Evolutionary conservation across 2,113 vertebrate genomes (phyloP), one percentile per base, ranked within the genome.

Genomic region (Coptodon rendalli): DNA sequence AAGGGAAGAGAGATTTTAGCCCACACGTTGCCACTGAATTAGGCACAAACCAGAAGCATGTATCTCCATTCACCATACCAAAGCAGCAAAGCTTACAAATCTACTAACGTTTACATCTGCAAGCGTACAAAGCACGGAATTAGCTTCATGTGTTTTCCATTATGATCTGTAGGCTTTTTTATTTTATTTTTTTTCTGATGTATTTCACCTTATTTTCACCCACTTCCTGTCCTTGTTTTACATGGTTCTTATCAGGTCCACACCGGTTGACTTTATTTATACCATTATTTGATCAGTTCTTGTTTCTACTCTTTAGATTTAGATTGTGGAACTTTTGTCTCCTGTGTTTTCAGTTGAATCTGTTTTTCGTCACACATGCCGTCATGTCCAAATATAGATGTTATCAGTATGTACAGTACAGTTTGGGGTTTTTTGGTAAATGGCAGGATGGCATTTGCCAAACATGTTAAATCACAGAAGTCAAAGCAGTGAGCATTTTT

Each of bases 1-100:
- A 84, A n/a, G 8, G 45, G 59, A 90, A 91, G 56, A 88, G 31
- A 81, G 34, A 83, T 22, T 86, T 78, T 59, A 54, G 29, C 24
- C 57, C 52, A 52, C 61, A 57, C 54, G 56, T 19, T 17, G 31
- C 16, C 4, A 43, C 54, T 82, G 24, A 80, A 71, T 71, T 83
- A 19, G 78, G 45, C 73, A 56, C 83, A 81, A 81, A 53, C 78
- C 54, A 59, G 50, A 54, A 40, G 7, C 52, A 8, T 83, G 27
- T 48, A 78, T 36, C 40, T 82, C 14, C 36, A 84, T 80, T 12
- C 38, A 48, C 10, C n/a, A 43, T 17, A 71, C 45, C 43, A 22
- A 85, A 78, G 24, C 50, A 31, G 6, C 6, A 27, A 50, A 31
- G 48, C 68, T 87, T 82, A 34, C 6, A 59, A 17, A 85, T 80